Evolutionary conservation across 2,797 vertebrate species (phyloP), one percentile per base, ranked within the genome.

Genomic region (Acomys russatus): DNA sequence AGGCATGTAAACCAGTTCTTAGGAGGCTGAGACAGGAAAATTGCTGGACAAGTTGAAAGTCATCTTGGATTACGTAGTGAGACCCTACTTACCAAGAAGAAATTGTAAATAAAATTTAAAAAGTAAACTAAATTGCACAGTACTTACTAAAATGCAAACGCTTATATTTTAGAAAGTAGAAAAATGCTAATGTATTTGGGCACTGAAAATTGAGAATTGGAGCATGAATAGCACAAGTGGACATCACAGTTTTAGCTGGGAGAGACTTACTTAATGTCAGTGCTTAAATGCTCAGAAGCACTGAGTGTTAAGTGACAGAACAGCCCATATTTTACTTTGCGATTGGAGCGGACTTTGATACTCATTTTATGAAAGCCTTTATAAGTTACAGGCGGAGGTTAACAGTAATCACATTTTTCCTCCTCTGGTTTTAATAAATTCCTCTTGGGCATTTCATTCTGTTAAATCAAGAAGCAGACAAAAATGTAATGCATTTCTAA

Each of bases 341-440:
- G 64, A 64, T 91, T 89, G 88, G 68, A 97, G 94, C 88, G 17
- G 78, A 79, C 12, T 94, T 30, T 73, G n/a, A 71, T 91, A 93
- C 7, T 84, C 96, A 73, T 95, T 97, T 91, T 51, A 83, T 92
- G 91, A 96, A 92, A 97, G 35, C 4, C 54, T 96, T 88, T 84
- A 1, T 93, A 77, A 91, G 94, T 92, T 95, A 82, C 30, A 96
- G 49, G 49, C 91, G 92, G 92, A 95, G 91, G 93, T 94, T 90
- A 97, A 80, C 79, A 85, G 30, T 76, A 97, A 97, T 10, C 71
- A 11, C 35, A 51, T 93, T 96, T 90, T 96, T 51, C 51, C 61
- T 96, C 85, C 83, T 71, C 97, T 97, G 93, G 30, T 97, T 98
- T 98, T 96, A 97, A 98, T 97, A 97, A 97, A 94, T 76, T 97